Evolutionary conservation across 2,113 vertebrate genomes (phyloP).

Genomic region (Serilophus lunatus): DNA sequence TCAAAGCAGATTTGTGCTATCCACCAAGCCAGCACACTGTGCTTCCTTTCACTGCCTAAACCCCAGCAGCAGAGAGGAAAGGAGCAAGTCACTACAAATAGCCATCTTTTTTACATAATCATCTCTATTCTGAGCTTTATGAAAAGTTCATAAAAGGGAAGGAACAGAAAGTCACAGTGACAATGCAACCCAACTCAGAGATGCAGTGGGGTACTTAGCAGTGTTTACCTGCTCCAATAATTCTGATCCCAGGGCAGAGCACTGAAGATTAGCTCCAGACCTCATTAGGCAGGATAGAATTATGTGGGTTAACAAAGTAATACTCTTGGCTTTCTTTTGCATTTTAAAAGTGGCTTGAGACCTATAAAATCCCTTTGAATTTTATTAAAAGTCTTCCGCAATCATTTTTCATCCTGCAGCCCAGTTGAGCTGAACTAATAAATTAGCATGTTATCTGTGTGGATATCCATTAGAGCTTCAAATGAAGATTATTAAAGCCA

Average conservation of each 20-base stretch:
- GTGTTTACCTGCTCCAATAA: conserved; percentile 68
- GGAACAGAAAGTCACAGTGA: not conserved
- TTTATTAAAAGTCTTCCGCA: conserved; percentile 66
- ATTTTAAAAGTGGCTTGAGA: conserved; percentile 73
- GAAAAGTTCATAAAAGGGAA: not conserved
- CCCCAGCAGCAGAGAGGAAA: not conserved
- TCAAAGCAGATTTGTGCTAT: not conserved
- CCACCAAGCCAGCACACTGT: not conserved
- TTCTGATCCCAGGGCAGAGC: conserved; percentile 53
- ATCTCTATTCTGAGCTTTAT: not conserved
- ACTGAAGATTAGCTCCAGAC: conserved; percentile 55
- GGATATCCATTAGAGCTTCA: conserved; percentile 60
- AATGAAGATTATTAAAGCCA: conserved; percentile 36
- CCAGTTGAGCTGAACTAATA: conserved; percentile 70
- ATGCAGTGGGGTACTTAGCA: not conserved
- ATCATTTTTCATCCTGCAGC: conserved; percentile 67
- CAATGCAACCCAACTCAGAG: not conserved
- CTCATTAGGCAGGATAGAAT: conserved; percentile 69
- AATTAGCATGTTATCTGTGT: conserved; percentile 67
- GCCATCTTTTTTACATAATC: not conserved
- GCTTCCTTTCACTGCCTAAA: not conserved
- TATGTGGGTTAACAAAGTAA: conserved; percentile 69
- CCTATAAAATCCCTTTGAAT: conserved; percentile 72
- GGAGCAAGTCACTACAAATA: not conserved
- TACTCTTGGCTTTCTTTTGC: conserved; percentile 61